Percentiles rank a stretch among this genome's conserved stretches.
Evolutionary conservation across 2,113 vertebrate species (phyloP).

Genomic region (Lichenostomus cassidix): DNA sequence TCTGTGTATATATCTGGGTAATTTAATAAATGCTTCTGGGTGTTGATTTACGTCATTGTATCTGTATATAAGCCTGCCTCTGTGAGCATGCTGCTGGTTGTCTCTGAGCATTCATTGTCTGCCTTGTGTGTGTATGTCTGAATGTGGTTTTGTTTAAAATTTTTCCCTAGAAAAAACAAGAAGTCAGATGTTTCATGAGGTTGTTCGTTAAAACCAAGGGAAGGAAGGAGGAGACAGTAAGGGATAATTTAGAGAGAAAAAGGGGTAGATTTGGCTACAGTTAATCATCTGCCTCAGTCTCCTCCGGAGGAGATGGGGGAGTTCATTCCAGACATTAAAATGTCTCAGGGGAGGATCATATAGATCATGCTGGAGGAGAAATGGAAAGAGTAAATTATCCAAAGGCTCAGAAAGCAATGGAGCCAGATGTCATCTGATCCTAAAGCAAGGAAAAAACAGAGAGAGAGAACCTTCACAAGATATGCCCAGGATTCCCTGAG

Average conservation of each 20-base stretch:
- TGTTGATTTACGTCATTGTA: conserved; percentile 64
- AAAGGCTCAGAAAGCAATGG: not conserved
- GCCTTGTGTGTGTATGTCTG: conserved; percentile 1
- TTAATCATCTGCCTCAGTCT: conserved; percentile 36
- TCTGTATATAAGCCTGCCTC: conserved; percentile 30
- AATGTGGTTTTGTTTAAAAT: conserved; percentile 59
- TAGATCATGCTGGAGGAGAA: conserved; percentile 33
- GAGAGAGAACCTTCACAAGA: not conserved
- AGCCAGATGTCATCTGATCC: conserved; percentile 33
- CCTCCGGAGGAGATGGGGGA: not conserved
- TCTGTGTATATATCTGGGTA: conserved; percentile 55
- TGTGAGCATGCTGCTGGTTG: conserved; percentile 31
- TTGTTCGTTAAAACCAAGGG: conserved; percentile 29
- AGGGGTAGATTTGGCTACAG: conserved; percentile 1
- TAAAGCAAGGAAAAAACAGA: not conserved
- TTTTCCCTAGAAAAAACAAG: conserved; percentile 46
- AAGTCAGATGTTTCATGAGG: conserved; percentile 30
- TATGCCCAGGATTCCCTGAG: not conserved
- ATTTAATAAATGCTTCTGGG: conserved; percentile 62
- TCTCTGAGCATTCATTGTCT: conserved; percentile 46
- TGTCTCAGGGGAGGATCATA: not conserved
- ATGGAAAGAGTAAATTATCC: conserved; percentile 33
- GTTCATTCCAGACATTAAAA: conserved; percentile 27
- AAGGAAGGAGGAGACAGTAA: conserved; percentile 22
- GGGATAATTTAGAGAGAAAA: conserved; percentile 38